phyloP scores from a whole-genome alignment of 2,113 vertebrate species.

The Hydrolagus affinis region DNA sequence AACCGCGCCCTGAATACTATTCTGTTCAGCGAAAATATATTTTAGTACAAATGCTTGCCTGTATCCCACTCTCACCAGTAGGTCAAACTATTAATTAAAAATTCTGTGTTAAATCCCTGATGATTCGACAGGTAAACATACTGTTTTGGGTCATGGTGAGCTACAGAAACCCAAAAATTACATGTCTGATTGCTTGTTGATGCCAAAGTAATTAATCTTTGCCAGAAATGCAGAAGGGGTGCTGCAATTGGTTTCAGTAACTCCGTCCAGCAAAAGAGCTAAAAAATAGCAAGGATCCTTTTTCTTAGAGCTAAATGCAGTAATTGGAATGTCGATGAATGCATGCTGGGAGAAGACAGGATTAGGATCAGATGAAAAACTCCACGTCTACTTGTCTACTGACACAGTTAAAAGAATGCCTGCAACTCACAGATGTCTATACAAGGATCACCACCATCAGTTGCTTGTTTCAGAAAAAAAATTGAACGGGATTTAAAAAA shows the following conservation, averaged over 20 bases:
- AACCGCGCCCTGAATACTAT: too few species aligned
- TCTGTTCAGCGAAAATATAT: too few species aligned
- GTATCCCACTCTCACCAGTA: too few species aligned
- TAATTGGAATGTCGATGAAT: background rate
- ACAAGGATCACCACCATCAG: background rate
- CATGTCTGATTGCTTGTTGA: background rate
- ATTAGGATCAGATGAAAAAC: background rate
- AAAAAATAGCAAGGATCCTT: too few species aligned
- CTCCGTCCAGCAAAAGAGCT: too few species aligned
- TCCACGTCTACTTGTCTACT: background rate
- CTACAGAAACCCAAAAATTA: background rate
- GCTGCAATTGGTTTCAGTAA: background rate
- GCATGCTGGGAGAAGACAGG: background rate
- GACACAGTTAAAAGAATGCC: background rate
- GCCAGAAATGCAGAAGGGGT: background rate
- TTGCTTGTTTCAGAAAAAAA: background rate
- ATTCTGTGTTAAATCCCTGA: too few species aligned
- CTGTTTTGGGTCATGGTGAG: too few species aligned
- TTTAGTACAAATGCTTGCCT: too few species aligned
- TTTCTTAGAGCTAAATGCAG: background rate
- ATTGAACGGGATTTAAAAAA: background rate
- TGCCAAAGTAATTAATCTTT: background rate
- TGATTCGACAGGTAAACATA: too few species aligned
- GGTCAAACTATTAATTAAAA: too few species aligned
- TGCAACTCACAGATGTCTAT: background rate